Percentiles rank a stretch among this genome's conserved stretches.
These are phyloP conservation scores for Anoplius nigerrimus DNA, from an alignment of 2,888 invertebrate genomes.

Conservation along the genomic window DNA sequence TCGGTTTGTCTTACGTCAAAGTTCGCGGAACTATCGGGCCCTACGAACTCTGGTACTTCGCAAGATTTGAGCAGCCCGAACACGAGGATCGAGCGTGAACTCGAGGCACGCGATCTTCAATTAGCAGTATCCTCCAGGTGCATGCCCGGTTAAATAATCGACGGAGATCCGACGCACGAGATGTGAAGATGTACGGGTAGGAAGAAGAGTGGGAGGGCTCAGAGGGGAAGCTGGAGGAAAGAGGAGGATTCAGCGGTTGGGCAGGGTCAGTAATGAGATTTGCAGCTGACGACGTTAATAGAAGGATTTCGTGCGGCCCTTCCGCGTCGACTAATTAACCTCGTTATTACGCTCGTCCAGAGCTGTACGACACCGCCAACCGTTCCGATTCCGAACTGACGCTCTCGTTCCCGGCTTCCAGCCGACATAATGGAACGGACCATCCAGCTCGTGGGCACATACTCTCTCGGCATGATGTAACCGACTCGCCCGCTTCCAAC, in stretches of 20 bases:
- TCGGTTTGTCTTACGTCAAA: too few species aligned
- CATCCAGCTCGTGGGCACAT: too few species aligned
- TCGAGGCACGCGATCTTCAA: not conserved
- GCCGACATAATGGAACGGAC: not conserved
- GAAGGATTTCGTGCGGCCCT: slow-evolving; percentile 49
- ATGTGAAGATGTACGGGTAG: not conserved
- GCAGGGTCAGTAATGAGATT: slow-evolving; percentile 34
- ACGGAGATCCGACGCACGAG: not conserved
- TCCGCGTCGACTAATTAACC: slow-evolving; percentile 49
- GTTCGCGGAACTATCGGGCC: too few species aligned
- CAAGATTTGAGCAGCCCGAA: too few species aligned
- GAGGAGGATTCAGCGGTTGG: not conserved
- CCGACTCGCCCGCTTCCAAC: too few species aligned
- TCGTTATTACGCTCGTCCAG: slow-evolving; percentile 46
- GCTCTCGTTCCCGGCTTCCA: slow-evolving; percentile 10
- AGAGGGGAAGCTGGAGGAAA: not conserved
- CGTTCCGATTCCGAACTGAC: slow-evolving; percentile 31
- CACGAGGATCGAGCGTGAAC: too few species aligned
- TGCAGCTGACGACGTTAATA: slow-evolving; percentile 52
- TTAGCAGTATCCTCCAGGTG: not conserved
- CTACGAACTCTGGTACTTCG: too few species aligned
- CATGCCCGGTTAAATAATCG: not conserved
- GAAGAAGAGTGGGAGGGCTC: too few species aligned
- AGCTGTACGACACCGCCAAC: slow-evolving; percentile 19
- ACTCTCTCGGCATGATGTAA: too few species aligned